Percentiles rank a stretch among this genome's conserved stretches.
These are phyloP conservation scores for Lingula anatina DNA, from an alignment of 2,888 invertebrate genomes.

Conservation along the genomic window DNA sequence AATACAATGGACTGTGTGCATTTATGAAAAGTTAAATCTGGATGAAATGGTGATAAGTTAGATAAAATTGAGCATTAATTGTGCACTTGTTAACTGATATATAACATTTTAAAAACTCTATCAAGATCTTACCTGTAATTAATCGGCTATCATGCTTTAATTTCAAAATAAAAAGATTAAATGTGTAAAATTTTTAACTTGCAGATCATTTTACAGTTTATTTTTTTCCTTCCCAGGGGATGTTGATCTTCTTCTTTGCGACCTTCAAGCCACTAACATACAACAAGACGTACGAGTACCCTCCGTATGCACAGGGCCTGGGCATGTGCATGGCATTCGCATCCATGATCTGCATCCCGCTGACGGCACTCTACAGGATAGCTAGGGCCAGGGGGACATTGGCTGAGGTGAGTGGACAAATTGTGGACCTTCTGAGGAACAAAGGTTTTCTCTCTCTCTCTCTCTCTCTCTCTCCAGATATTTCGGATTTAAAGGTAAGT, in stretches of 20 bases:
- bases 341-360: slow-evolving; percentile 78
- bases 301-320: slow-evolving; percentile 73
- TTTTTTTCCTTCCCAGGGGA: slow-evolving; percentile 57
- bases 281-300: slow-evolving; percentile 66
- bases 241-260: slow-evolving; percentile 77
- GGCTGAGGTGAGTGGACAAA: slow-evolving; percentile 53
- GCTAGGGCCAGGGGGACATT: slow-evolving; percentile 56
- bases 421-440: neutral
- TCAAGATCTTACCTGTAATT: too few species aligned
- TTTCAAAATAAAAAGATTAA: too few species aligned
- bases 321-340: slow-evolving; percentile 80
- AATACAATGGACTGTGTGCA: too few species aligned
- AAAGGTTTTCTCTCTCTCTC: too few species aligned
- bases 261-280: slow-evolving; percentile 71
- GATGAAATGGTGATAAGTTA: too few species aligned
- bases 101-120: too few species aligned
- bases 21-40: too few species aligned
- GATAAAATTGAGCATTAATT: too few species aligned
- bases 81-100: slow-evolving; percentile 1
- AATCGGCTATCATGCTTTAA: too few species aligned
- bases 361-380: slow-evolving; percentile 72
- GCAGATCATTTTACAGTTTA: slow-evolving; percentile 6
- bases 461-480: too few species aligned
- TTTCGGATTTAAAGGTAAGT: too few species aligned
- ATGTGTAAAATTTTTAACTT: too few species aligned